These are phyloP conservation scores for Agapornis roseicollis DNA, from an alignment of 2,113 vertebrate genomes.

Conservation along the genomic window DNA sequence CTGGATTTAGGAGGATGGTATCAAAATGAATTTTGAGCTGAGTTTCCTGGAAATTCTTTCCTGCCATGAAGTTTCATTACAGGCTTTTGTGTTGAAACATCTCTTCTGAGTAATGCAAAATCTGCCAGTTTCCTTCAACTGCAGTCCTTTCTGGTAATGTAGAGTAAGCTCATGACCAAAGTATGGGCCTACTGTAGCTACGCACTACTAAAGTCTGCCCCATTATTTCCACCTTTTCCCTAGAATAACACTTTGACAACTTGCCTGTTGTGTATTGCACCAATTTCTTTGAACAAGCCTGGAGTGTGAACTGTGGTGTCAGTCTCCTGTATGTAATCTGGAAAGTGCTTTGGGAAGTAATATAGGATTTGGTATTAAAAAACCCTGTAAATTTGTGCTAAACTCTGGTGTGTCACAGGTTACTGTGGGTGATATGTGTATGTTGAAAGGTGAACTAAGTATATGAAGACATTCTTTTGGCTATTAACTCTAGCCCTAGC, in stretches of 20 bases:
- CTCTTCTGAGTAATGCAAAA: background rate
- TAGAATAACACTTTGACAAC: background rate
- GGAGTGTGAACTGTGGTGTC: background rate
- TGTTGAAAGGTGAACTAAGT: background rate
- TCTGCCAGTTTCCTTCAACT: background rate
- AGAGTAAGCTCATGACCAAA: background rate
- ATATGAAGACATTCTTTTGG: background rate
- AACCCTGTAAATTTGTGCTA: background rate
- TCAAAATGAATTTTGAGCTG: background rate
- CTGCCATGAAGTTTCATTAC: background rate
- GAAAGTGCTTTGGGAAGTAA: background rate
- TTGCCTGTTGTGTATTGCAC: background rate
- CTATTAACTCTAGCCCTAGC: background rate
- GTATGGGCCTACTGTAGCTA: background rate
- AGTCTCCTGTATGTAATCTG: background rate
- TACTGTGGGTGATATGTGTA: background rate
- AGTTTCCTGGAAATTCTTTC: background rate
- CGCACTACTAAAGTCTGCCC: background rate
- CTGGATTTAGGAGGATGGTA: background rate
- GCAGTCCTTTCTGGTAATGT: accelerated
- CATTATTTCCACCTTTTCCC: background rate
- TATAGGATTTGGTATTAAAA: background rate
- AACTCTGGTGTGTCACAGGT: background rate
- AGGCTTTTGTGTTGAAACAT: background rate
- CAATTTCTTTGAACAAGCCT: background rate